Evolutionary conservation across 2,888 invertebrate species (phyloP), one percentile per base, ranked within the genome.

Genomic region (Argyresthia goedartella): DNA sequence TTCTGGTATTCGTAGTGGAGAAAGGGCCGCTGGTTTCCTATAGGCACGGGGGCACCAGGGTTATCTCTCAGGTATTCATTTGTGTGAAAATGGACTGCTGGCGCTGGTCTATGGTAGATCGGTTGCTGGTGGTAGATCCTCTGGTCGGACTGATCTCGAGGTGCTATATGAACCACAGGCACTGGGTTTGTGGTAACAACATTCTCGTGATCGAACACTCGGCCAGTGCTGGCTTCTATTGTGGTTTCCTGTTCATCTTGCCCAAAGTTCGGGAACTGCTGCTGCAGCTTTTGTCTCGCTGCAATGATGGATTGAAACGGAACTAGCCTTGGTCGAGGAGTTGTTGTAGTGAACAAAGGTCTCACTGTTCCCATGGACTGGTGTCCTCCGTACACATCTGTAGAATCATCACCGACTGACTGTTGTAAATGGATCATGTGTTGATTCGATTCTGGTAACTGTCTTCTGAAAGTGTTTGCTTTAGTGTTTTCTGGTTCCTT

Each of bases 381-480:
- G 25, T 91, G 89, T 39, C 89, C 88, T 36, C 91, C 91, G 58
- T 92, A 93, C 1, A 92, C 90, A 61, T 92, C 92, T 1, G 90
- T 88, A 4, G 90, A 88, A 64, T 93, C 93, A 59, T 91, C 91
- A 10, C 89, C 90, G 15, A 86, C 76, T 0, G 89, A 89, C 64
- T 91, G 91, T 59, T 88, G 89, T 9, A 89, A 65, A 42, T 71
- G 88, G 15, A 88, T 66, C 74, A 90, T 82, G 56, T 89, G 90
- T 51, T 90, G 88, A 55, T 88, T 85, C 47, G 86, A 77, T 51
- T 88, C 89, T 49, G 87, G 76, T 36, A 92, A 71, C 61, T 93
- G 91, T 43, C 92, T 79, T 52, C 92, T 81, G 25, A 92, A 71
- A 0, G 88, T 82, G 62, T 91, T 92, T 1, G 90, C 89, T 64